phyloP scores from a whole-genome alignment of 2,113 vertebrate genomes.

The Pachyramphus minor region DNA sequence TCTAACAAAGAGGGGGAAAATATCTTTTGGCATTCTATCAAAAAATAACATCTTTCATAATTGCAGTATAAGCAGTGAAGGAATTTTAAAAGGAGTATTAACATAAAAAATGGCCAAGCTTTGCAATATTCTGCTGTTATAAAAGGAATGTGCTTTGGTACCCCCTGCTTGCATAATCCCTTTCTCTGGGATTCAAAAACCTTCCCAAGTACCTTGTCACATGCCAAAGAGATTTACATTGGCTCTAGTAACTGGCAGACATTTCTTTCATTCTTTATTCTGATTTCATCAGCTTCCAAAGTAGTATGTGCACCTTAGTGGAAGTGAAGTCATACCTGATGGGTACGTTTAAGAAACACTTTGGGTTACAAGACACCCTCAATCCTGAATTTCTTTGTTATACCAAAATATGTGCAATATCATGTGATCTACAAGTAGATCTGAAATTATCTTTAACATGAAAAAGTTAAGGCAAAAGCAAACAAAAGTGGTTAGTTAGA shows the following conservation, averaged over 20 bases:
- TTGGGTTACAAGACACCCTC: not conserved
- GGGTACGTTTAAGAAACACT: not conserved
- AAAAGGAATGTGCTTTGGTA: not conserved
- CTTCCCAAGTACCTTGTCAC: not conserved
- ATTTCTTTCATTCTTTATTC: not conserved
- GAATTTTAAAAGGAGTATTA: not conserved
- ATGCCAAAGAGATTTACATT: not conserved
- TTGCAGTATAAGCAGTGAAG: not conserved
- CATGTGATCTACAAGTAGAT: not conserved
- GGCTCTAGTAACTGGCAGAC: not conserved
- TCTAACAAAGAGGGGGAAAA: not conserved
- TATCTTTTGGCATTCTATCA: not conserved
- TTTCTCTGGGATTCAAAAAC: not conserved
- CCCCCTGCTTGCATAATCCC: not conserved
- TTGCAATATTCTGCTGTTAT: not conserved
- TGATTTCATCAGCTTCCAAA: not conserved
- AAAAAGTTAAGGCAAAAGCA: not conserved
- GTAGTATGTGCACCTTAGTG: fast-evolving
- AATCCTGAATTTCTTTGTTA: not conserved
- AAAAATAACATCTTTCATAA: not conserved
- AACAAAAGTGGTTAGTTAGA: not conserved
- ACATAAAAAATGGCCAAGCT: not conserved
- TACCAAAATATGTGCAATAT: not conserved
- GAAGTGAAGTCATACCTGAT: not conserved
- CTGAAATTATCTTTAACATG: not conserved